Base-by-base conservation (phyloP, 2,797 vertebrate species). In the Myiothlypis chrysogaster region DNA sequence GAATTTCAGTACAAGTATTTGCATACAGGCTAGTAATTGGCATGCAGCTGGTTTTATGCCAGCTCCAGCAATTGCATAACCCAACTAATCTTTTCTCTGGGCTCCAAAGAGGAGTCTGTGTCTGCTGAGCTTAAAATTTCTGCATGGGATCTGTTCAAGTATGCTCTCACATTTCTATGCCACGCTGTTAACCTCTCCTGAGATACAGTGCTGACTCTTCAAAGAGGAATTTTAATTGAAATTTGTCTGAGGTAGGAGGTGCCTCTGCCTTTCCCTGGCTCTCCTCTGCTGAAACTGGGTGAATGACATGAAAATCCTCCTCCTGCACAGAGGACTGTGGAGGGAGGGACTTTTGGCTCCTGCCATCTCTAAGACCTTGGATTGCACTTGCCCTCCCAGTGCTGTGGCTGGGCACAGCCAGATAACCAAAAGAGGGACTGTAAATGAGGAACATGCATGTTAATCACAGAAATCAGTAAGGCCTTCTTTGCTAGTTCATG, bases 41-140 rank as follows among this genome's bases (percentile, higher is more conserved):
- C 91, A 94, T 76, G 91, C 89, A 96, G 85, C 89, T 95, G 91
- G 84, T 87, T 87, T 93, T 35, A 56, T 56, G 92, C 91, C 92
- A 94, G 85, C 83, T 96, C 68, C 80, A 81, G 92, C 84, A 93
- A 92, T 89, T 92, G 91, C 91, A 94, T 96, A 95, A 96, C 91
- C 70, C 57, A 89, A 49, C 83, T 86, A 56, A 94, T 92, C 82
- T 85, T 69, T 75, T 49, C 69, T 61, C 87, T 83, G 79, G 87
- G 85, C 82, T 92, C 24, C 0, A 60, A 95, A 95, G 75, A 88
- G 32, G 34, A 87, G 46, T 28, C 81, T 73, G 27, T 90, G 81
- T 92, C 81, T 34, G 6, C 75, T 70, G 41, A 94, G 90, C 81
- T 93, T 94, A 56, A 85, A 56, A 89, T 92, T 80, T 71, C 81